A percentile compares a stretch with the other conserved stretches of the same genome.
Conservation (phyloP, 2,797 vertebrate species). For the Todus mexicanus region DNA sequence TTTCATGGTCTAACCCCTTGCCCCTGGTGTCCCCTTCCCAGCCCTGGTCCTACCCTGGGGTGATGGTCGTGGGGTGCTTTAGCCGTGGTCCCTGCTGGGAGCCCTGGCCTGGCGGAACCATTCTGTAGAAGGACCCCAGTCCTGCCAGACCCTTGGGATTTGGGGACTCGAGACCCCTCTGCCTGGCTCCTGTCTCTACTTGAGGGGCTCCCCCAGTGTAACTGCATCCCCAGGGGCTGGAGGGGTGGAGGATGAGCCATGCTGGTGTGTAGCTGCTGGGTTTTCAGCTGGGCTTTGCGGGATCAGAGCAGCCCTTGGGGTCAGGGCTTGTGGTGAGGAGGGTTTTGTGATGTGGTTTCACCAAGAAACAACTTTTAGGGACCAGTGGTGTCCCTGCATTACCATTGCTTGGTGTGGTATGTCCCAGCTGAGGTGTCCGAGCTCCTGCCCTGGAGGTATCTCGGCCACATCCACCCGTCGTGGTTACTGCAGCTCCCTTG, state of each 20-base stretch:
- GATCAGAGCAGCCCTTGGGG: neutral
- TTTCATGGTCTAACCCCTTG: neutral
- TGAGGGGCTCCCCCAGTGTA: rapidly evolving
- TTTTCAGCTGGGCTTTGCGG: neutral
- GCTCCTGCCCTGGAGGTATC: neutral
- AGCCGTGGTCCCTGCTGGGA: neutral
- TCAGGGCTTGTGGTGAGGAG: neutral
- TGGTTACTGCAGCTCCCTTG: neutral
- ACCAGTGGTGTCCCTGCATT: rapidly evolving
- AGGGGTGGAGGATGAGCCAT: neutral
- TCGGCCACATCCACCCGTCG: rapidly evolving
- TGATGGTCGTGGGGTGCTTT: neutral
- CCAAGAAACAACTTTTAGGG: rapidly evolving
- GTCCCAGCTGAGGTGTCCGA: neutral
- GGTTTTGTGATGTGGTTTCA: rapidly evolving
- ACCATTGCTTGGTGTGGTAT: rapidly evolving
- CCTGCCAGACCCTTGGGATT: rapidly evolving
- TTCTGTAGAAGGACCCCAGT: neutral
- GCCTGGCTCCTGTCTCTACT: neutral
- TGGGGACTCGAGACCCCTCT: neutral
- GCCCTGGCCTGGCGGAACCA: neutral
- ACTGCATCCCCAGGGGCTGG: neutral
- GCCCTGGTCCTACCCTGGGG: neutral
- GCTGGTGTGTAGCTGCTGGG: neutral
- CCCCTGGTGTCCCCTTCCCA: neutral